Percentiles rank a stretch among this genome's conserved stretches.
phyloP scores from a whole-genome alignment of 2,888 invertebrate species.

The Polymixis flavicincta region DNA sequence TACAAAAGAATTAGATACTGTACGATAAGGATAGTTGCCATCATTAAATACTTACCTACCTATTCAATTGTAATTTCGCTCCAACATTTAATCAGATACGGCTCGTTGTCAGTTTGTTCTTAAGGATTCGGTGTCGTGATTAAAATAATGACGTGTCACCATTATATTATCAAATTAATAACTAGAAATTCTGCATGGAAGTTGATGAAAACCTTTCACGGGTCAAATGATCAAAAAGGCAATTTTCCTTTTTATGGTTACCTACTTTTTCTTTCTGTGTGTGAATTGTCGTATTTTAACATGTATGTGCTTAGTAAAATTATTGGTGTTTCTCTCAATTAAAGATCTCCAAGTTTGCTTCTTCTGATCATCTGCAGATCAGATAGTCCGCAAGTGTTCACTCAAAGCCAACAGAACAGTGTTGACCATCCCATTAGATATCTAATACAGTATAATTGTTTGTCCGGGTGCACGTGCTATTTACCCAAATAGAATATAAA shows the following conservation, averaged over 20 bases:
- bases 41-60: conserved; percentile 24
- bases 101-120: conserved; percentile 11
- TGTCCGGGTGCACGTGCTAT: conserved; percentile 42
- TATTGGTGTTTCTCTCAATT: not conserved
- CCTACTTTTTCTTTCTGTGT: not conserved
- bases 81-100: conserved; percentile 48
- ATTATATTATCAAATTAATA: conserved; percentile 17
- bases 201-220: not conserved
- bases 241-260: not conserved
- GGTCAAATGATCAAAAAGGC: not conserved
- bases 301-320: no score
- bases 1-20: conserved; percentile 2
- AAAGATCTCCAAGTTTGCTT: not conserved
- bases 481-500: conserved; percentile 54
- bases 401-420: conserved; percentile 16
- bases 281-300: not conserved
- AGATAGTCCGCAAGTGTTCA: not conserved
- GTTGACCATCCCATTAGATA: conserved; percentile 25
- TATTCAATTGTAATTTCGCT: conserved; percentile 24
- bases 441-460: conserved; percentile 34
- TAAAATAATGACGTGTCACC: conserved; percentile 23
- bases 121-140: conserved; percentile 20
- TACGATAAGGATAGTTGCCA: conserved; percentile 31
- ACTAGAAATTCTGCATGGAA: not conserved
- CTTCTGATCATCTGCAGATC: no score